Conservation (phyloP, 2,113 vertebrate genomes). For the Redunca redunca region DNA sequence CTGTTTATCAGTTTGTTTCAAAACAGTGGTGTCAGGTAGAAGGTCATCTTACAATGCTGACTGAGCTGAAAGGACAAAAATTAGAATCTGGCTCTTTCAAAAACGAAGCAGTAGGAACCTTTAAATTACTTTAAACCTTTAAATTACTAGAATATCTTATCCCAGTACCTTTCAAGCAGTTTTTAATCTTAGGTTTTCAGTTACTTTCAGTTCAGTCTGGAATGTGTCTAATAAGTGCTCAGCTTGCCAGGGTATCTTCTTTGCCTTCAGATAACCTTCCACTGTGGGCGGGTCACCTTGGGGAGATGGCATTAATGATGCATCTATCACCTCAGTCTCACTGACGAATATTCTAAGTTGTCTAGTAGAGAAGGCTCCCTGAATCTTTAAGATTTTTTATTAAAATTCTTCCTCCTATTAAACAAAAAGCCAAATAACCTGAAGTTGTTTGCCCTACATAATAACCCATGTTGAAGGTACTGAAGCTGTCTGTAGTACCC, state of each 20-base stretch:
- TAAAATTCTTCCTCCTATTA: background rate
- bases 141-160: background rate
- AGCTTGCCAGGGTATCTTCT: background rate
- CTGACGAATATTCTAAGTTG: background rate
- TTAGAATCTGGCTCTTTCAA: constrained; percentile 51
- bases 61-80: constrained; percentile 51
- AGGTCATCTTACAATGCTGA: constrained; percentile 26
- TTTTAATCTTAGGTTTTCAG: constrained; percentile 13
- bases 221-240: constrained; percentile 18
- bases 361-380: background rate
- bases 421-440: constrained; percentile 9
- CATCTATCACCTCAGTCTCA: background rate
- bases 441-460: background rate
- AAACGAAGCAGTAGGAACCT: constrained; percentile 65
- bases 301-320: background rate
- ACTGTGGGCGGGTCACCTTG: background rate
- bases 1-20: background rate
- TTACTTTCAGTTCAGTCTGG: background rate
- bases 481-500: background rate
- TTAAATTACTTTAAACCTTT: background rate
- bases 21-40: background rate
- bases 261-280: background rate
- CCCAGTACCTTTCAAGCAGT: background rate
- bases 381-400: background rate
- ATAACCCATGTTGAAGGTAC: background rate